A percentile compares a stretch with the other conserved stretches of the same genome.
Evolutionary conservation across 2,888 invertebrate species (phyloP).

Genomic region (Thalpophila matura): DNA sequence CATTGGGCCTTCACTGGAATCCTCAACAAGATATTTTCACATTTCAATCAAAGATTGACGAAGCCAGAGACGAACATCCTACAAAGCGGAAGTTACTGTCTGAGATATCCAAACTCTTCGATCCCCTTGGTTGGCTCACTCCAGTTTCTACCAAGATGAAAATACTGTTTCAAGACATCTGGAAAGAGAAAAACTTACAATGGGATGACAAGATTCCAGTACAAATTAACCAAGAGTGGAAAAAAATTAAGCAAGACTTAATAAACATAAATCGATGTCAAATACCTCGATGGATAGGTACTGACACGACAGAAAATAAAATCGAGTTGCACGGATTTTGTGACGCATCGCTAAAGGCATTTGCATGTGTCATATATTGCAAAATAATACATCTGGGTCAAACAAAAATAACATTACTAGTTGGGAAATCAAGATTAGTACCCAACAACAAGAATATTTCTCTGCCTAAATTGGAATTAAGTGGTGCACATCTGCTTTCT

Average conservation of each 20-base stretch:
- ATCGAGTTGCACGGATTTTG: slow-evolving; percentile 24
- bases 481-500: slow-evolving; percentile 24
- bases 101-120: slow-evolving; percentile 26
- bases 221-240: slow-evolving; percentile 22
- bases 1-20: slow-evolving; percentile 30
- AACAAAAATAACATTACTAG: neutral
- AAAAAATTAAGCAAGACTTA: slow-evolving; percentile 18
- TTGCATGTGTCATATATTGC: neutral
- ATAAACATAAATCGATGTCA: slow-evolving; percentile 10
- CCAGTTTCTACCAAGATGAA: slow-evolving; percentile 19
- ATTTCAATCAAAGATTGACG: slow-evolving; percentile 17
- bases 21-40: slow-evolving; percentile 19
- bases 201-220: slow-evolving; percentile 26
- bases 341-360: neutral
- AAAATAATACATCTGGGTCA: slow-evolving; percentile 24
- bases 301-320: neutral
- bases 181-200: neutral
- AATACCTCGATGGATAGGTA: slow-evolving; percentile 16
- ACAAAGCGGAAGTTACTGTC: slow-evolving; percentile 23
- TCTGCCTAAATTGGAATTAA: slow-evolving; percentile 28
- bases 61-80: no score
- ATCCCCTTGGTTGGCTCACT: slow-evolving; percentile 14
- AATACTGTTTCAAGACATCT: slow-evolving; percentile 14
- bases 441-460: slow-evolving; percentile 13
- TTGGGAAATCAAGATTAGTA: slow-evolving; percentile 23